These are phyloP conservation scores for Mythimna pallens DNA, from an alignment of 2,888 invertebrate species.

Conservation along the genomic window DNA sequence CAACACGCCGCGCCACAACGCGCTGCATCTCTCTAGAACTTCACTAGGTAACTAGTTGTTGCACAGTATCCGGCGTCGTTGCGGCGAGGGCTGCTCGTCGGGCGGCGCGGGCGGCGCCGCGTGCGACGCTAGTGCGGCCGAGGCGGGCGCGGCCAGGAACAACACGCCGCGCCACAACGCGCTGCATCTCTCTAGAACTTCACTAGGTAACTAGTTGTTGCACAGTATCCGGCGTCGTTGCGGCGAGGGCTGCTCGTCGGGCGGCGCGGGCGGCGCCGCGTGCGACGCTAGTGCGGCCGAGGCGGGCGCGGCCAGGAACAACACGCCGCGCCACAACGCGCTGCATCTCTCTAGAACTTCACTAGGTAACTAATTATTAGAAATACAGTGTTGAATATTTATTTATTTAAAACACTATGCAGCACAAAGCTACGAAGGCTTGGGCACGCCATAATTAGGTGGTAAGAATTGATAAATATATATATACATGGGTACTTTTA, in stretches of 20 bases:
- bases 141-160: constrained; percentile 80
- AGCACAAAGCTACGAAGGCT: too few relatives aligned
- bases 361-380: constrained; percentile 89
- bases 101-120: constrained; percentile 76
- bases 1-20: constrained; percentile 85
- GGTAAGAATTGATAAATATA: too few relatives aligned
- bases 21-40: constrained; percentile 91
- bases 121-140: constrained; percentile 68
- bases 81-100: constrained; percentile 98
- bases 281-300: constrained; percentile 70
- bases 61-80: constrained; percentile 94
- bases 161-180: constrained; percentile 85
- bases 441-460: too few relatives aligned
- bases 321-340: constrained; percentile 85
- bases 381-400: too few relatives aligned
- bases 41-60: constrained; percentile 90
- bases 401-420: too few relatives aligned
- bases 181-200: constrained; percentile 91
- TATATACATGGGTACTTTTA: too few relatives aligned
- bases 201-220: constrained; percentile 88
- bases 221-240: constrained; percentile 95
- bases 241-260: constrained; percentile 97
- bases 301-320: constrained; percentile 79
- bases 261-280: constrained; percentile 75
- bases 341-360: constrained; percentile 91